Evolutionary conservation across 2,888 invertebrate genomes (phyloP).

Genomic region (Hemistola chrysoprasaria): DNA sequence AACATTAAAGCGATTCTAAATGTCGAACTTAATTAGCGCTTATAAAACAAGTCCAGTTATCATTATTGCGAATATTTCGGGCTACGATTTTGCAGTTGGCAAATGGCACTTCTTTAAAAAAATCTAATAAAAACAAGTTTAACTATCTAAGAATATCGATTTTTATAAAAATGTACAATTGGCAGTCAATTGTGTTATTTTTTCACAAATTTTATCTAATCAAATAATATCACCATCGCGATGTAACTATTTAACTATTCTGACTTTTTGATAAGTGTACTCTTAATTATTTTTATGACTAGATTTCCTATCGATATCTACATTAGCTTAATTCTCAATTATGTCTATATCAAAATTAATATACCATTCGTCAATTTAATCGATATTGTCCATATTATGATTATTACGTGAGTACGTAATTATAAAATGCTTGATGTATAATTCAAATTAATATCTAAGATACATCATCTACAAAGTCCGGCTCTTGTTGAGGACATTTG

Average conservation of each 20-base stretch:
- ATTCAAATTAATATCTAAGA: constrained; percentile 60
- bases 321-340: constrained; percentile 58
- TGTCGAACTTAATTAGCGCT: constrained; percentile 36
- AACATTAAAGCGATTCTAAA: constrained; percentile 38
- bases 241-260: constrained; percentile 58
- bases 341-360: constrained; percentile 66
- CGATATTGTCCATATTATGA: constrained; percentile 78
- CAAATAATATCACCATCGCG: constrained; percentile 71
- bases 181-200: constrained; percentile 74
- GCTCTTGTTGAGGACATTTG: constrained; percentile 72
- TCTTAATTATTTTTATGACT: constrained; percentile 50
- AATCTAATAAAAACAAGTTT: constrained; percentile 69
- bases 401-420: constrained; percentile 79
- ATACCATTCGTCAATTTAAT: constrained; percentile 69
- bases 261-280: constrained; percentile 65
- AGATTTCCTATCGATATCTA: constrained; percentile 68
- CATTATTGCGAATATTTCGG: constrained; percentile 41
- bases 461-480: constrained; percentile 67
- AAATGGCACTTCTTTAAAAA: constrained; percentile 74
- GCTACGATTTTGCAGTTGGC: constrained; percentile 43
- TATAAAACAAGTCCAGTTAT: constrained; percentile 46
- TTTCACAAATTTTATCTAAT: constrained; percentile 64
- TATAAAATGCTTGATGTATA: constrained; percentile 76
- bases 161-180: constrained; percentile 78
- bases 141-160: constrained; percentile 72